phyloP scores from a whole-genome alignment of 1,140 invertebrate genomes.

The Cherax quadricarinatus region DNA sequence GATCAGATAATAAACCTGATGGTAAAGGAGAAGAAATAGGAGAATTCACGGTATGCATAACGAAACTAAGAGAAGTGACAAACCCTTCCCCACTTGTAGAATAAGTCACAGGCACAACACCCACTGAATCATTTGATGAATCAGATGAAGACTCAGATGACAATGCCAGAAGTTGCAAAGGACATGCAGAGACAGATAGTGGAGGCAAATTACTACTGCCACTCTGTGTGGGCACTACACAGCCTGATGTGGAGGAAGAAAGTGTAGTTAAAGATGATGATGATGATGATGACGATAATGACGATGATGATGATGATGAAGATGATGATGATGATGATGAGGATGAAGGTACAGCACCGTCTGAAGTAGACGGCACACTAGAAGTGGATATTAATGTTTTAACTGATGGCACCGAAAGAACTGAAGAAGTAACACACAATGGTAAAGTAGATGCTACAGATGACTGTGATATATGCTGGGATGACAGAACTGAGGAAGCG shows the following conservation, averaged over 20 bases:
- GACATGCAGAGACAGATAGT: slow-evolving; percentile 12
- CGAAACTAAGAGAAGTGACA: background rate
- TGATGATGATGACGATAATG: background rate
- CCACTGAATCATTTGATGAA: slow-evolving; percentile 52
- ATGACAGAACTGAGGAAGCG: background rate
- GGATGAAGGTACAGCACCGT: background rate
- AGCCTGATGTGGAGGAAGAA: slow-evolving; percentile 14
- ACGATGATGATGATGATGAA: background rate
- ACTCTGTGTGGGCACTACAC: background rate
- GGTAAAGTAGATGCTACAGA: background rate
- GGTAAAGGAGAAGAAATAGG: background rate
- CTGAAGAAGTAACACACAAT: background rate
- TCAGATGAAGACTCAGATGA: slow-evolving; percentile 59
- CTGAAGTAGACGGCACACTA: background rate
- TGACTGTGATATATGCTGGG: background rate
- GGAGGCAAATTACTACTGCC: background rate
- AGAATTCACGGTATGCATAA: background rate
- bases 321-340: slow-evolving; percentile 8
- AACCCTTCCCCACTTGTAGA: slow-evolving; percentile 12
- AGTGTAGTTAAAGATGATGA: slow-evolving; percentile 2
- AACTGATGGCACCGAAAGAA: background rate
- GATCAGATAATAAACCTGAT: background rate
- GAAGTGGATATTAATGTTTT: background rate
- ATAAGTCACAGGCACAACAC: slow-evolving; percentile 44
- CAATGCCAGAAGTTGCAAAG: slow-evolving; percentile 17